Evolutionary conservation across 1,140 invertebrate species (phyloP), one percentile per base, ranked within the genome.

Genomic region (Philopotamus ludificatus): DNA sequence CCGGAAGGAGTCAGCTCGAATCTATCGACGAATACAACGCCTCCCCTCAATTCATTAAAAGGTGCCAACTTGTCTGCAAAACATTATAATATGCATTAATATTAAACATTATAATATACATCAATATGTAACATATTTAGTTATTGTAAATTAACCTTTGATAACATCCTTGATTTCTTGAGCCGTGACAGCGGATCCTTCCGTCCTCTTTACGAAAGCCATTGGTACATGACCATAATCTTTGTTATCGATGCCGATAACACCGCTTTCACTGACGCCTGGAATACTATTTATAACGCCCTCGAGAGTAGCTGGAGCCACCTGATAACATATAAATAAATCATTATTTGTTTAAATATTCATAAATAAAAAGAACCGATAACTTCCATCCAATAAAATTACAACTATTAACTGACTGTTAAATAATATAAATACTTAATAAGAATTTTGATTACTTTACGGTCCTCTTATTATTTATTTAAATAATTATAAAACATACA

Each of bases 171-270:
- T 76, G 8, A 84, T 77, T 16, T 82, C 80, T n/a, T 82, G 70
- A 2, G 73, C 75, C 8, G 72, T 76, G 8, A 83, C 71, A 9
- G 77, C 63, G 3, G 63, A 44, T 0, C 73, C 76, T 1, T 74
- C 71, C 26, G 72, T 67, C 22, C 69, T 71, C 4, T 87, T 82
- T 1, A 92, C 77, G 42, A 86, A 86, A 3, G 88, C 90, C 42
- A 83, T 78, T 0, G 88, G 85, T n/a, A 86, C 73, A 66, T 92
- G 86, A 9, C 84, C 84, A 68, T 76, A 76, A 16, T 78, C 72
- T 18, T 79, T 71, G 63, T 88, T 78, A 0, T 86, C 83, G 28
- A 89, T 76, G 0, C 88, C 87, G 21, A 90, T 79, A 0, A 93
- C 89, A 0, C 84, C 88, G 1, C 78, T 86, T 63, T 90, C 87